Base-by-base conservation (phyloP, 1,140 invertebrate genomes). In the Heliothis virescens region DNA sequence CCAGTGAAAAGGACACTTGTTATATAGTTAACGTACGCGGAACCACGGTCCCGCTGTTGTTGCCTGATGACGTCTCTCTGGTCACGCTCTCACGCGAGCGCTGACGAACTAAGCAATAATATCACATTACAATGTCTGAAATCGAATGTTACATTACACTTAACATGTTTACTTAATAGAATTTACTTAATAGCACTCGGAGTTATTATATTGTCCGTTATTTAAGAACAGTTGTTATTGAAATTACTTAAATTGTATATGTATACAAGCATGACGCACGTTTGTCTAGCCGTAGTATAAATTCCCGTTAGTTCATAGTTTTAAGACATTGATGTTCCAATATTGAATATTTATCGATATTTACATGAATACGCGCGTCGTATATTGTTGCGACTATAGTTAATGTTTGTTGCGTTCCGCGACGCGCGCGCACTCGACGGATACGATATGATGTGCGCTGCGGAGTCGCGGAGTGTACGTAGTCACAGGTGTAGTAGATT, bases 401-500 rank as follows among this genome's bases (percentile, higher is more conserved):
- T 67, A 67, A 67, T 48, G 16, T 67, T 67, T 69, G 62, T 79
- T 67, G 15, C n/a, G 16, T 55, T 53, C 47, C 26, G 57, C 47
- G 55, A 62, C 72, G 16, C n/a, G 3, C 15, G n/a, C 53, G n/a
- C n/a, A 15, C 21, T 26, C 21, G 21, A 26, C 21, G 21, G 2
- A 26, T 26, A 26, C 21, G 34, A 11, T 15, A 21, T 7, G n/a
- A n/a, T 7, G 34, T 9, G 34, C 34, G 21, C 0, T 3, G 34
- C 34, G 34, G 9, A 7, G 67, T 71, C 12, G 48, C 18, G 34
- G 5, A n/a, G 47, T 53, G 67, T 26, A 5, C 18, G 4, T 52
- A 41, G 71, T 59, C 71, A 55, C 71, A 71, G 76, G 77, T 82
- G 72, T 79, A 60, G 72, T 72, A 29, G 74, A 65, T 67, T 57